Conservation (phyloP, 2,113 vertebrate species). For the Tretioscincus oriximinensis region DNA sequence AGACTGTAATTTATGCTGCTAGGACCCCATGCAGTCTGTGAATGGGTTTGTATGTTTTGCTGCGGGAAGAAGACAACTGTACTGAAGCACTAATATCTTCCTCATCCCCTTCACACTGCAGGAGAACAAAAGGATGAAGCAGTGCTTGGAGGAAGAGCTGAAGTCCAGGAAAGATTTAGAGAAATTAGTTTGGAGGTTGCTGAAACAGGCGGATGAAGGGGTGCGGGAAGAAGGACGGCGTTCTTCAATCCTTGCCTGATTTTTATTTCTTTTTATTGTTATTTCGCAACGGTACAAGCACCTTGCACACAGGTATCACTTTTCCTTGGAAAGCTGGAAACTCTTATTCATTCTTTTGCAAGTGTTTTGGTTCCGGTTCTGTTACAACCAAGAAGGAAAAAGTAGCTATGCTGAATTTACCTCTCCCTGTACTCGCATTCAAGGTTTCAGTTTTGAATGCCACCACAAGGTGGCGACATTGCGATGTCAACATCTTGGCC, state of each 20-base stretch:
- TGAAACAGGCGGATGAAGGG: slow-evolving; percentile 92
- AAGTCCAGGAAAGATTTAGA: slow-evolving; percentile 95
- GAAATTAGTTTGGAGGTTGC: slow-evolving; percentile 87
- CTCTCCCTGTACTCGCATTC: slow-evolving; percentile 44
- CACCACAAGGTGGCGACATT: slow-evolving; percentile 28
- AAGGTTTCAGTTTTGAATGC: slow-evolving; percentile 40
- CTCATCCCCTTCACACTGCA: slow-evolving; percentile 48
- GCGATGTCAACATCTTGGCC: slow-evolving; percentile 47
- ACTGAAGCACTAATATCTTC: background rate
- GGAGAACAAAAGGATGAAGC: slow-evolving; percentile 97
- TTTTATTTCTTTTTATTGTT: too few species aligned
- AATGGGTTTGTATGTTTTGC: background rate
- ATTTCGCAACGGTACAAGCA: slow-evolving; percentile 50
- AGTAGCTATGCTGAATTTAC: slow-evolving; percentile 12
- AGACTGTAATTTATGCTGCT: too few species aligned
- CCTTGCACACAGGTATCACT: slow-evolving; percentile 56
- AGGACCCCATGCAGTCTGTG: background rate
- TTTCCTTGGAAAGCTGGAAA: slow-evolving; percentile 45
- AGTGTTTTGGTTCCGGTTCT: background rate
- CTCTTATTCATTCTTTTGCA: slow-evolving; percentile 55
- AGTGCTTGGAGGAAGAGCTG: slow-evolving; percentile 95
- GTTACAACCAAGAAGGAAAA: slow-evolving; percentile 20
- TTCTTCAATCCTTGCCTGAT: slow-evolving; percentile 64
- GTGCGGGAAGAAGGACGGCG: slow-evolving; percentile 86
- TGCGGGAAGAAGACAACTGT: background rate